Conservation (phyloP, 2,888 invertebrate genomes). For the Nysson spinosus region DNA sequence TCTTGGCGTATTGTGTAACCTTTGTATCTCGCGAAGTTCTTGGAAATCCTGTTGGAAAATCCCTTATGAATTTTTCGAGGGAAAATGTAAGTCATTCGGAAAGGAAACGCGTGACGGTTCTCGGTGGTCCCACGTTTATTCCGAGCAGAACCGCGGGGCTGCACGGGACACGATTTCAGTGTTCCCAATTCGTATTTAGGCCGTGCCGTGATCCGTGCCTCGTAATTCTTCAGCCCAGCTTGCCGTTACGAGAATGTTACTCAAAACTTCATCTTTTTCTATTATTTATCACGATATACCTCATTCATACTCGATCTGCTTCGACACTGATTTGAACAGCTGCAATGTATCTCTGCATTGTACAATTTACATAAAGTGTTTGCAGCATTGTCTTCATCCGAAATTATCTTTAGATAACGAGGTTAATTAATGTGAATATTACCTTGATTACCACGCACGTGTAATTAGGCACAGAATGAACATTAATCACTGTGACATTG, state of each 20-base stretch:
- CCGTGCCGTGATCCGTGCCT: conserved; percentile 40
- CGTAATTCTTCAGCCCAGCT: conserved; percentile 48
- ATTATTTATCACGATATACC: conserved; percentile 30
- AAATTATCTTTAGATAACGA: too few species aligned
- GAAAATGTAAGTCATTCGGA: conserved; percentile 5
- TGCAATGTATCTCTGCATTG: too few species aligned
- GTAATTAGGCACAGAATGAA: too few species aligned
- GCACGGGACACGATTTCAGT: conserved; percentile 48
- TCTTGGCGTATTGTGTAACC: conserved; percentile 18
- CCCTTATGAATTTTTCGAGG: too few species aligned
- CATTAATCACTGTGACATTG: too few species aligned
- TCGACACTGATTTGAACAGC: conserved; percentile 39
- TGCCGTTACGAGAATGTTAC: conserved; percentile 20
- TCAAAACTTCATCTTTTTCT: conserved; percentile 19
- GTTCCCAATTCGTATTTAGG: conserved; percentile 65
- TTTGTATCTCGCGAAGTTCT: neutral
- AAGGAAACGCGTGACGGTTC: conserved; percentile 13
- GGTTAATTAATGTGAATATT: too few species aligned
- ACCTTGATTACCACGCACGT: too few species aligned
- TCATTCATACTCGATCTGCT: conserved; percentile 1
- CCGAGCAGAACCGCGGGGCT: conserved; percentile 38
- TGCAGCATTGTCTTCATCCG: too few species aligned
- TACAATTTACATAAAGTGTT: too few species aligned
- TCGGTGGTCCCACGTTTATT: conserved; percentile 54
- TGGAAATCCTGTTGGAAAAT: too few species aligned